These are phyloP conservation scores for Pyrgus malvae DNA, from an alignment of 2,888 invertebrate genomes.

Conservation along the genomic window DNA sequence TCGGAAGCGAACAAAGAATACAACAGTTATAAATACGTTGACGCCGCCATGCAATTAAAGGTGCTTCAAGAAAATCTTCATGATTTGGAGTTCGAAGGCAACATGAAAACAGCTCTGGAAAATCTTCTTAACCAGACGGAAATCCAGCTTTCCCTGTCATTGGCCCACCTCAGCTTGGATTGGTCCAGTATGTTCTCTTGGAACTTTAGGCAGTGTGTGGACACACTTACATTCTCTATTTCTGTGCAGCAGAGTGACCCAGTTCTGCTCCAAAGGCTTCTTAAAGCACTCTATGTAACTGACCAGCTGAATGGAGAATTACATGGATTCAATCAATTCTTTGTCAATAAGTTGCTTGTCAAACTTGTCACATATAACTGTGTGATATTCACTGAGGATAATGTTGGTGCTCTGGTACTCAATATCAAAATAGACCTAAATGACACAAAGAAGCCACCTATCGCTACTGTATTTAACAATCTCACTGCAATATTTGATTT, in stretches of 20 bases:
- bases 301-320: slow-evolving; percentile 69
- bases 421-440: slow-evolving; percentile 66
- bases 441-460: slow-evolving; percentile 58
- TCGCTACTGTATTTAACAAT: slow-evolving; percentile 70
- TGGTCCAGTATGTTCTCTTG: slow-evolving; percentile 73
- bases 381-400: slow-evolving; percentile 69
- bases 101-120: slow-evolving; percentile 51
- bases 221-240: slow-evolving; percentile 60
- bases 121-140: slow-evolving; percentile 61
- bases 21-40: slow-evolving; percentile 58
- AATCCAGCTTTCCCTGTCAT: slow-evolving; percentile 64
- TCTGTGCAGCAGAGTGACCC: slow-evolving; percentile 71
- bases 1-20: slow-evolving; percentile 65
- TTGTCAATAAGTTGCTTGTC: slow-evolving; percentile 62
- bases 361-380: slow-evolving; percentile 70
- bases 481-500: slow-evolving; percentile 74
- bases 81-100: slow-evolving; percentile 56
- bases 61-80: slow-evolving; percentile 50
- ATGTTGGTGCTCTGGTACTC: slow-evolving; percentile 66
- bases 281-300: slow-evolving; percentile 64
- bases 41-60: slow-evolving; percentile 57
- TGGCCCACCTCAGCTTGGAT: slow-evolving; percentile 66
- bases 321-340: slow-evolving; percentile 68
- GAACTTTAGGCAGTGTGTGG: slow-evolving; percentile 62
- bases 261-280: slow-evolving; percentile 57